A percentile compares a stretch with the other conserved stretches of the same genome.
These are phyloP conservation scores for Bambusicola thoracicus DNA, from an alignment of 2,113 vertebrate genomes.

Conservation along the genomic window DNA sequence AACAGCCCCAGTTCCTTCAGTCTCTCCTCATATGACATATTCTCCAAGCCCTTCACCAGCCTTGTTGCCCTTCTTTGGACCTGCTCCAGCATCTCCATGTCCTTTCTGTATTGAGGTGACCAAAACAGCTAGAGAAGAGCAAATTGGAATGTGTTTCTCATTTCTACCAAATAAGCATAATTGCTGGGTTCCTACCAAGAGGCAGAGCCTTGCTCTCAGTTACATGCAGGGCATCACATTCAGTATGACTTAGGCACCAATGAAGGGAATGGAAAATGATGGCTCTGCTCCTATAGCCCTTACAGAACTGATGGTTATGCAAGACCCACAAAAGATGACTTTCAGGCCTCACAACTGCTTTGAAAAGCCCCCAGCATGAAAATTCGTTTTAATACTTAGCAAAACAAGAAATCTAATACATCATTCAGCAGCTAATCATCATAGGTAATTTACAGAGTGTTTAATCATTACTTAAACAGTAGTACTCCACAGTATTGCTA, in stretches of 20 bases:
- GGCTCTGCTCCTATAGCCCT: background rate
- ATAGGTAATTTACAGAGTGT: background rate
- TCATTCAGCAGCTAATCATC: background rate
- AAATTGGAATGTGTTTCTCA: background rate
- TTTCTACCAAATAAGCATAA: background rate
- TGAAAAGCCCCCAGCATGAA: background rate
- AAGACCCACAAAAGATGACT: background rate
- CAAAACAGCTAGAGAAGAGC: background rate
- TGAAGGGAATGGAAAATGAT: background rate
- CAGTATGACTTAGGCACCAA: background rate
- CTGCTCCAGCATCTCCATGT: too few species aligned
- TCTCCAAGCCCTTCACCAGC: too few species aligned
- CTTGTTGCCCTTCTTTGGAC: too few species aligned
- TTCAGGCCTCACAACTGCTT: background rate
- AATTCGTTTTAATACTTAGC: background rate
- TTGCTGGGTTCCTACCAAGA: background rate
- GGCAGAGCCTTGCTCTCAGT: background rate
- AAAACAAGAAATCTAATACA: background rate
- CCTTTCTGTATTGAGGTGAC: too few species aligned
- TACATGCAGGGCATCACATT: background rate
- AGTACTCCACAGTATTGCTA: background rate
- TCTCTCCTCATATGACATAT: too few species aligned
- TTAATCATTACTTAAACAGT: background rate
- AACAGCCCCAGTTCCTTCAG: too few species aligned
- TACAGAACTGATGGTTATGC: background rate